Evolutionary conservation across 2,888 invertebrate genomes (phyloP), one percentile per base, ranked within the genome.

Genomic region (Podabrus alpinus): DNA sequence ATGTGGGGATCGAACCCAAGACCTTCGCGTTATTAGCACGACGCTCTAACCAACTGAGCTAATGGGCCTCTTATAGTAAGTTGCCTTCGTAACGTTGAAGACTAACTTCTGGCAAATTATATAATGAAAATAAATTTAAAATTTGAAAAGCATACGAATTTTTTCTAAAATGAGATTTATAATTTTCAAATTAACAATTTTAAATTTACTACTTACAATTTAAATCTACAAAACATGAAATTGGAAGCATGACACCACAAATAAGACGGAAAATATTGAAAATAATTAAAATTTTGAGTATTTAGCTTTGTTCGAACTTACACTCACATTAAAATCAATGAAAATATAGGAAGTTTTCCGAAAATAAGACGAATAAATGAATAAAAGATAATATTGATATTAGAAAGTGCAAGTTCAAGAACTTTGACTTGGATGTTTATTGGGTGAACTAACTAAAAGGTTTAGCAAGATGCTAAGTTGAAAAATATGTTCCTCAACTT

Each of bases 11-110:
- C 91, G 91, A 92, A 92, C 91, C 91, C 91, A 90, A 91, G 92
- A 92, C 91, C 91, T 92, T 92, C 91, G 92, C 91, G 92, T 92
- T 91, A 92, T 92, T 92, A 92, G 92, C 92, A 92, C 91, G 91
- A 91, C 91, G 92, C 91, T 92, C 92, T 92, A 92, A 92, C 91
- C 91, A 92, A 91, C 91, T 92, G 91, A 92, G 91, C 91, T 91
- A 91, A 92, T 92, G 91, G 91, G 92, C 92, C 92, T 66, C 19
- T 59, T 15, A 29, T n/a, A 7, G 9, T 29, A 45, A 19, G 13
- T 61, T 9, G 10, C 15, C 7, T 16, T 72, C 11, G 7, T 11
- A 64, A 0, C 2, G 11, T 0, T 10, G 9, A 19, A 62, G 11
- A 61, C 16, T 5, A 10, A 1, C 7, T 9, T 13, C 13, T 16